Conservation (phyloP, 2,113 vertebrate genomes). For the Bucco capensis region DNA sequence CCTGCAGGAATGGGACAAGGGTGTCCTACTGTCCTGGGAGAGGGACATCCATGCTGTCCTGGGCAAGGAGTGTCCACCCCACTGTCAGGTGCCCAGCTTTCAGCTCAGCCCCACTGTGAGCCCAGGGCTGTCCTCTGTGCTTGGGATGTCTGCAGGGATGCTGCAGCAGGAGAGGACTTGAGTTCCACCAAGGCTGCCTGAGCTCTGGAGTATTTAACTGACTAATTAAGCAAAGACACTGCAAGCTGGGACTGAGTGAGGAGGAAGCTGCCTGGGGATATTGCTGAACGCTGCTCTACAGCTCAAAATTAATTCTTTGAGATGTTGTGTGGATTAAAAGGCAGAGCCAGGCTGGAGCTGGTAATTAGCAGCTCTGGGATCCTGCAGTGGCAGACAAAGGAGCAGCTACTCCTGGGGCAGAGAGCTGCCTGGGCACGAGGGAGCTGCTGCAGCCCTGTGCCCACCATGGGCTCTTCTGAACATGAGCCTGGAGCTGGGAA, state of each 20-base stretch:
- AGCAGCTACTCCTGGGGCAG: neutral
- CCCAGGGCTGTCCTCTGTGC: neutral
- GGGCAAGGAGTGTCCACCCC: rapidly evolving
- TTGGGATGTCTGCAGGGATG: neutral
- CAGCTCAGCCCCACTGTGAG: neutral
- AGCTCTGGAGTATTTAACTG: neutral
- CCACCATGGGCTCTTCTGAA: rapidly evolving
- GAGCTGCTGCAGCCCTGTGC: rapidly evolving
- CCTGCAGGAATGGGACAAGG: neutral
- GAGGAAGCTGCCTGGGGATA: neutral
- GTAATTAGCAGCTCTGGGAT: conserved; percentile 20
- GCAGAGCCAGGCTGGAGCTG: neutral
- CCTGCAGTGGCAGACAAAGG: neutral
- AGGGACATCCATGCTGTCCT: rapidly evolving
- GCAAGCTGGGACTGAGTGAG: neutral
- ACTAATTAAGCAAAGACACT: conserved; percentile 5
- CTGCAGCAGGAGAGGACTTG: neutral
- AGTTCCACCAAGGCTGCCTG: neutral
- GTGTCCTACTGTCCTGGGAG: neutral
- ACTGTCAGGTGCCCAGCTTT: neutral
- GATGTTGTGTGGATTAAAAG: neutral
- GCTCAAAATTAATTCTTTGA: conserved; percentile 5
- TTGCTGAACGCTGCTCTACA: neutral
- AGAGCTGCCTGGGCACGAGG: neutral
- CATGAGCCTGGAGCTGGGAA: rapidly evolving